Base-by-base conservation (phyloP, 2,888 invertebrate species). In the Drosophila tripunctata region DNA sequence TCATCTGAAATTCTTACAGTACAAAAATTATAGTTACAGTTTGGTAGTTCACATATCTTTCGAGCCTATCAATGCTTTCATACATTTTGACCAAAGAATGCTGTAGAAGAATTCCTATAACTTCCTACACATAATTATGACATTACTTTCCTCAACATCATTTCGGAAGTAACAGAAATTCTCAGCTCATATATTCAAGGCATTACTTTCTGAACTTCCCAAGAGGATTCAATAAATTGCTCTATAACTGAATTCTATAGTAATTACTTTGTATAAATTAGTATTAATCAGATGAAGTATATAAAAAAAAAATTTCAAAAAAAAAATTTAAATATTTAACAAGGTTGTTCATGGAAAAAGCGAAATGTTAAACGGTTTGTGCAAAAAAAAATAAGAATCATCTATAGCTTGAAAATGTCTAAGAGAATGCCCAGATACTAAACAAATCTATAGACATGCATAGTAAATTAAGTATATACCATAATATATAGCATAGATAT, bases 361-460 rank as follows among this genome's bases (percentile, higher is more conserved):
- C 50, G 15, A 47, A 50, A 62, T 67, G 55, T 74, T 70, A 68
- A 76, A 58, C 67, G 57, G 67, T 63, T 74, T 64, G 55, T 48
- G 54, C 56, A 35, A 61, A 31, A 36, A 27, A 30, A n/a, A 24
- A 40, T 1, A 4, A 4, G 57, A 66, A 52, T 62, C 57, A 38
- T 55, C 36, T 7, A 58, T 50, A 38, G 75, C 63, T 75, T 57
- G 35, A 48, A n/a, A 48, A 22, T 24, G 24, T 36, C 24, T 12
- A 24, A 27, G 3, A 21, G 21, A 22, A 21, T 15, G 15, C 30
- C 7, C 21, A 15, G 14, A 10, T 21, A 47, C 33, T 12, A 5
- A 8, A 4, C 33, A 8, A 35, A 10, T n/a, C n/a, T 10, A 15
- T 14, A 47, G 22, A 22, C 22, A 14, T 15, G 33, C 17, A 44